A percentile compares a stretch with the other conserved stretches of the same genome.
phyloP scores from a whole-genome alignment of 2,113 vertebrate genomes.

The Athene noctua region DNA sequence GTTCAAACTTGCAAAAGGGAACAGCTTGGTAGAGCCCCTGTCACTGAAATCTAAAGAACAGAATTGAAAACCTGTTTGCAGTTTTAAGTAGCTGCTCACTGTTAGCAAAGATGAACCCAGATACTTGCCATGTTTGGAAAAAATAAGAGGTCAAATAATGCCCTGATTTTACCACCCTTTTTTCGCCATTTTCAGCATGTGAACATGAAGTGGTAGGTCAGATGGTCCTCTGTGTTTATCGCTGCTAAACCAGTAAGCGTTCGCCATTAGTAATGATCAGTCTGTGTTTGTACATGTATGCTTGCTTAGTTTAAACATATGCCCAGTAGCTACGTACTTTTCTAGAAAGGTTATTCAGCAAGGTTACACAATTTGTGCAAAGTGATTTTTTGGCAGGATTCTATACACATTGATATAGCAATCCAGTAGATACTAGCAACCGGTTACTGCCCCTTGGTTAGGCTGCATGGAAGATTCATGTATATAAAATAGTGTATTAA shows the following conservation, averaged over 20 bases:
- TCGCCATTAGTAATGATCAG: background rate
- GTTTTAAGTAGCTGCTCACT: background rate
- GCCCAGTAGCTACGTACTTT: background rate
- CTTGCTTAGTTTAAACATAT: background rate
- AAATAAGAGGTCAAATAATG: background rate
- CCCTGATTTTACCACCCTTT: background rate
- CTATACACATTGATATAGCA: slow-evolving; percentile 54
- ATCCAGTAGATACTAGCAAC: slow-evolving; percentile 37
- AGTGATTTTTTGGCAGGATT: slow-evolving; percentile 55
- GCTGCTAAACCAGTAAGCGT: background rate
- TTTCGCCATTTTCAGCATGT: background rate
- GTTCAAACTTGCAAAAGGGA: background rate
- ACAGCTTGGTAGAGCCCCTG: background rate
- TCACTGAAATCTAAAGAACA: background rate
- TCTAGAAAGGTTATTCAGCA: slow-evolving; percentile 43
- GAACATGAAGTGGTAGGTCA: background rate
- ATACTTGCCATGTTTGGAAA: background rate
- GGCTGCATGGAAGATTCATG: slow-evolving; percentile 70
- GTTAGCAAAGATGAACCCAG: background rate
- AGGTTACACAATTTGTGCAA: slow-evolving; percentile 47
- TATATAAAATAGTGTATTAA: slow-evolving; percentile 84
- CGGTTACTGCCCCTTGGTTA: slow-evolving; percentile 59
- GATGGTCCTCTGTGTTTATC: background rate
- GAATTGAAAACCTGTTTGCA: background rate
- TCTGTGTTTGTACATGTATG: background rate